A percentile compares a stretch with the other conserved stretches of the same genome.
These are phyloP conservation scores for Garrulus glandarius DNA, from an alignment of 2,797 vertebrate species.

Conservation along the genomic window DNA sequence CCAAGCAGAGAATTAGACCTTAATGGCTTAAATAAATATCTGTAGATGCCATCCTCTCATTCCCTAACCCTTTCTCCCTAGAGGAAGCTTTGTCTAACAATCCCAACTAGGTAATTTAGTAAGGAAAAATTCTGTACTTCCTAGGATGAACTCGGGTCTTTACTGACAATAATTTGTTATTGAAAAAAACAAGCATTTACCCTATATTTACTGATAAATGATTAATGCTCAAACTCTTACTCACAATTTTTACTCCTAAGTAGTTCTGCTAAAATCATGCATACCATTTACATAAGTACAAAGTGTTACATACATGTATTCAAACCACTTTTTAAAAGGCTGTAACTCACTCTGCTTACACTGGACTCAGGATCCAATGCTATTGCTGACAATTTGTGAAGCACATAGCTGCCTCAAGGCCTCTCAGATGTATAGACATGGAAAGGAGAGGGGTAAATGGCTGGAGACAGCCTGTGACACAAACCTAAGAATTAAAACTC, in stretches of 20 bases:
- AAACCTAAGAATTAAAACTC: not conserved
- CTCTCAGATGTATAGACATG: not conserved
- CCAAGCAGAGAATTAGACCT: conserved; percentile 8
- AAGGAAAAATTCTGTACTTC: not conserved
- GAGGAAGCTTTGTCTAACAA: not conserved
- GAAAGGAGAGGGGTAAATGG: not conserved
- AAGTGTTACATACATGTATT: not conserved
- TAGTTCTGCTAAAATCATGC: not conserved
- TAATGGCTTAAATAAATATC: conserved; percentile 57
- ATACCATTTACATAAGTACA: not conserved
- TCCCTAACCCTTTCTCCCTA: not conserved
- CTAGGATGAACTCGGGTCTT: not conserved
- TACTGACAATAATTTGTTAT: not conserved
- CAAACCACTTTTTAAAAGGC: not conserved
- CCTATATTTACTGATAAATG: not conserved
- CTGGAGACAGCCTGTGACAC: not conserved
- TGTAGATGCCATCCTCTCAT: not conserved
- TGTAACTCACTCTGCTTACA: not conserved
- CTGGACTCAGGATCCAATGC: not conserved
- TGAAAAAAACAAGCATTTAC: not conserved
- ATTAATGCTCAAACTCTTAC: not conserved
- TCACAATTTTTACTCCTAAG: not conserved
- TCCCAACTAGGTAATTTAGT: not conserved
- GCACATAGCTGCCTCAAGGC: not conserved
- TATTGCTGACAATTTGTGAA: not conserved